These are phyloP conservation scores for Homalodisca vitripennis DNA, from an alignment of 1,140 invertebrate genomes.

Conservation along the genomic window DNA sequence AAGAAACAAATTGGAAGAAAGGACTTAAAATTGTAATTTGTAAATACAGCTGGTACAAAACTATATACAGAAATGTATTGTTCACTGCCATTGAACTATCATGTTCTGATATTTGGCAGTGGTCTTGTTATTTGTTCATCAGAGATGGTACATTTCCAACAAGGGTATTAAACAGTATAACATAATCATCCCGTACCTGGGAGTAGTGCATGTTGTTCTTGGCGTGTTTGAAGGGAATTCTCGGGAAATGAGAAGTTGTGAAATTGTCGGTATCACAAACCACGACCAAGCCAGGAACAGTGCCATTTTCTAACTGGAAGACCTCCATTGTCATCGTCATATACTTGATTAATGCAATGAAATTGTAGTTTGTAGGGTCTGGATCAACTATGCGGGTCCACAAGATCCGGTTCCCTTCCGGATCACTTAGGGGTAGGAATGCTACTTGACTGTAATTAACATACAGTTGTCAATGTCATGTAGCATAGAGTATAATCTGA, in stretches of 20 bases:
- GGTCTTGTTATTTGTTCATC: no score
- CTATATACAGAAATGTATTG: no score
- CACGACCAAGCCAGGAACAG: conserved; percentile 26
- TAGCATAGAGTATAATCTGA: no score
- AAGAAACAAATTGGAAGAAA: no score
- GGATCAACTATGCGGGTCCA: conserved; percentile 14
- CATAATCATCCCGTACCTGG: no score
- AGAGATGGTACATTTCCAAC: no score
- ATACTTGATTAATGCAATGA: conserved; percentile 20
- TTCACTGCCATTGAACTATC: no score
- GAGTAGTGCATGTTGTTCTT: conserved; percentile 28
- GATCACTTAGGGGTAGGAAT: conserved; percentile 19
- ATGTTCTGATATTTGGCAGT: no score
- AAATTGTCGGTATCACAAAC: conserved; percentile 31
- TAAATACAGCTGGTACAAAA: no score
- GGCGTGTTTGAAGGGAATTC: conserved; percentile 21
- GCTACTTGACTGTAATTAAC: conserved; percentile 26
- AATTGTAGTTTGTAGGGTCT: conserved; percentile 27
- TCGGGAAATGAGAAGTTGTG: conserved; percentile 20
- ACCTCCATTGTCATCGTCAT: conserved; percentile 32
- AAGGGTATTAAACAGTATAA: no score
- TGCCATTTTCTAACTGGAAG: conserved; percentile 24
- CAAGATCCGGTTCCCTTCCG: conserved; percentile 29
- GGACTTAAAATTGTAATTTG: no score
- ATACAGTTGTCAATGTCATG: no score